Percentiles rank a stretch among this genome's conserved stretches.
phyloP scores from a whole-genome alignment of 2,797 vertebrate genomes.

The Sarcophilus harrisii region DNA sequence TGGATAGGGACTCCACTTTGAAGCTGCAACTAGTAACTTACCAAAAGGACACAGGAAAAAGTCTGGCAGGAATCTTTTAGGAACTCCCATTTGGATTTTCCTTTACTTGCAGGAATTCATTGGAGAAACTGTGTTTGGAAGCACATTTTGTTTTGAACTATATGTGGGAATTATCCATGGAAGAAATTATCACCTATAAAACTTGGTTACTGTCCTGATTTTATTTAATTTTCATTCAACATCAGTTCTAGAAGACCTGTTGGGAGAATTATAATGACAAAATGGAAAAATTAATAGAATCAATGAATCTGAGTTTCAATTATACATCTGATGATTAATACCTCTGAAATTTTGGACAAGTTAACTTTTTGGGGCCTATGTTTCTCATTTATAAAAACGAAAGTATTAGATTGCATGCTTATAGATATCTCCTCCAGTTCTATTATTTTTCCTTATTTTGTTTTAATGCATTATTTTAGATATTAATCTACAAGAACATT shows the following conservation, averaged over 20 bases:
- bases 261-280: background rate
- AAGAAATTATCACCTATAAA: background rate
- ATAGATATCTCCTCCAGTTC: background rate
- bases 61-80: background rate
- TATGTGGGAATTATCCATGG: background rate
- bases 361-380: background rate
- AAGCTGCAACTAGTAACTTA: background rate
- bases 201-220: background rate
- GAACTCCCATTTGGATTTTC: background rate
- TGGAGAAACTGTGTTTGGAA: background rate
- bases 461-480: background rate
- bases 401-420: background rate
- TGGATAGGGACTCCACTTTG: background rate
- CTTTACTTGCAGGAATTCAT: background rate
- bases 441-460: background rate
- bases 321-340: background rate
- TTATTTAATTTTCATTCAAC: background rate
- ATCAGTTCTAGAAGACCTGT: background rate
- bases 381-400: background rate
- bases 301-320: background rate
- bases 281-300: background rate
- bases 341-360: background rate
- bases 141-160: background rate
- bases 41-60: background rate
- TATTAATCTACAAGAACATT: background rate